Evolutionary conservation across 1,140 invertebrate species (phyloP).

Genomic region (Drosophila sp.): DNA sequence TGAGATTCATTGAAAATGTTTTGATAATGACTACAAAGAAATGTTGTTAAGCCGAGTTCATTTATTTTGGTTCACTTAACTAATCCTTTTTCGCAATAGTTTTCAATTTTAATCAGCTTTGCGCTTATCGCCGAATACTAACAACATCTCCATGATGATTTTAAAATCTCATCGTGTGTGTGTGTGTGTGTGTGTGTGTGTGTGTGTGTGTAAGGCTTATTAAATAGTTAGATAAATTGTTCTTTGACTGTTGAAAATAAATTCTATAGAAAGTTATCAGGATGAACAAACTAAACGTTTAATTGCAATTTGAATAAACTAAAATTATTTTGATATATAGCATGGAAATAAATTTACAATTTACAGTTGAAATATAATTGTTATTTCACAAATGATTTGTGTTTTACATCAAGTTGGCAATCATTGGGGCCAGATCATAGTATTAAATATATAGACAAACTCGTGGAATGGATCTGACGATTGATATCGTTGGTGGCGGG

Average conservation of each 20-base stretch:
- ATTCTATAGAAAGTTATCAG: too few relatives aligned
- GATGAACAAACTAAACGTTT: too few relatives aligned
- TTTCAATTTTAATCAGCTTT: slow-evolving; percentile 81
- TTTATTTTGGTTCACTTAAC: slow-evolving; percentile 83
- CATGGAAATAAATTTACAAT: background rate
- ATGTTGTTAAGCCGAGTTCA: slow-evolving; percentile 79
- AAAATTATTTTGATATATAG: too few relatives aligned
- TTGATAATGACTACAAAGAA: slow-evolving; percentile 80
- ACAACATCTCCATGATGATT: slow-evolving; percentile 7
- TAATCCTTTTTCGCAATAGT: slow-evolving; percentile 82
- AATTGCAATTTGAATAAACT: too few relatives aligned
- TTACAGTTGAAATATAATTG: background rate
- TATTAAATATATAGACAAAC: slow-evolving; percentile 20
- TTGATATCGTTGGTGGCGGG: slow-evolving; percentile 5
- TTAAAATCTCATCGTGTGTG: slow-evolving; percentile 8
- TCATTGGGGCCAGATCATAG: slow-evolving; percentile 27
- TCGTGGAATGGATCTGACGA: slow-evolving; percentile 4
- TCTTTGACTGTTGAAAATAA: background rate
- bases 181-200: slow-evolving; percentile 3
- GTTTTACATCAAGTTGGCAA: background rate
- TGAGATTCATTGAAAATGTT: slow-evolving; percentile 72
- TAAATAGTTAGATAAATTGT: slow-evolving; percentile 30
- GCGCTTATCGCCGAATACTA: slow-evolving; percentile 46
- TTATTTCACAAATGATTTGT: too few relatives aligned
- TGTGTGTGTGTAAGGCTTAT: slow-evolving; percentile 45